These are phyloP conservation scores for Cylloceria caligata DNA, from an alignment of 2,888 invertebrate genomes.

Conservation along the genomic window DNA sequence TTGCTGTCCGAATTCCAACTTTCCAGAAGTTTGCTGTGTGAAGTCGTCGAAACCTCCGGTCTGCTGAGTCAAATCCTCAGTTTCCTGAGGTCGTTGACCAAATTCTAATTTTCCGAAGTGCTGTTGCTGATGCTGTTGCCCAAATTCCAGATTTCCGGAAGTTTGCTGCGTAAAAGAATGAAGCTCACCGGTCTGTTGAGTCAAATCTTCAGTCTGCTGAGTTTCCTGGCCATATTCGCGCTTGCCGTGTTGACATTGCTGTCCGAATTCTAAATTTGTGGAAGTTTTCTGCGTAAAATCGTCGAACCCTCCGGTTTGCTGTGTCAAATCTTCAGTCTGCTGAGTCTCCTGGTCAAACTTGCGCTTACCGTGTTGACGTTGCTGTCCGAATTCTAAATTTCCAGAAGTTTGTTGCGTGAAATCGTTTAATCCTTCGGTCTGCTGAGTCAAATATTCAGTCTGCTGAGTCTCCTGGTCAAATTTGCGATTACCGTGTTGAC, in stretches of 20 bases:
- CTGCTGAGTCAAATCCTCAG: slow-evolving; percentile 75
- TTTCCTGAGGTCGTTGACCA: slow-evolving; percentile 54
- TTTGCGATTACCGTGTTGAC: slow-evolving; percentile 2
- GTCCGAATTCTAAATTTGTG: slow-evolving; percentile 39
- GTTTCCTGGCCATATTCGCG: slow-evolving; percentile 52
- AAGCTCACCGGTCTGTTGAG: slow-evolving; percentile 65
- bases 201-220: slow-evolving; percentile 69
- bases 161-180: slow-evolving; percentile 50
- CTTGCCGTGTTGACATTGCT: slow-evolving; percentile 54
- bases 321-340: slow-evolving; percentile 69
- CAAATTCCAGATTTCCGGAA: slow-evolving; percentile 54
- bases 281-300: slow-evolving; percentile 67
- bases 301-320: slow-evolving; percentile 62
- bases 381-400: slow-evolving; percentile 65
- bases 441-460: no score
- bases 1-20: slow-evolving; percentile 65
- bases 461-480: slow-evolving; percentile 61
- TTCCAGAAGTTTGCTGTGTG: slow-evolving; percentile 56
- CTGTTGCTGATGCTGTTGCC: slow-evolving; percentile 63
- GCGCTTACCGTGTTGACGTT: slow-evolving; percentile 38
- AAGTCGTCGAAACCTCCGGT: slow-evolving; percentile 52
- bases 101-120: slow-evolving; percentile 61
- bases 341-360: slow-evolving; percentile 77
- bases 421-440: slow-evolving; percentile 71
- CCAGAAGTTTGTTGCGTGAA: slow-evolving; percentile 46